A percentile compares a stretch with the other conserved stretches of the same genome.
phyloP scores from a whole-genome alignment of 2,888 invertebrate genomes.

The Sympetrum striolatum region DNA sequence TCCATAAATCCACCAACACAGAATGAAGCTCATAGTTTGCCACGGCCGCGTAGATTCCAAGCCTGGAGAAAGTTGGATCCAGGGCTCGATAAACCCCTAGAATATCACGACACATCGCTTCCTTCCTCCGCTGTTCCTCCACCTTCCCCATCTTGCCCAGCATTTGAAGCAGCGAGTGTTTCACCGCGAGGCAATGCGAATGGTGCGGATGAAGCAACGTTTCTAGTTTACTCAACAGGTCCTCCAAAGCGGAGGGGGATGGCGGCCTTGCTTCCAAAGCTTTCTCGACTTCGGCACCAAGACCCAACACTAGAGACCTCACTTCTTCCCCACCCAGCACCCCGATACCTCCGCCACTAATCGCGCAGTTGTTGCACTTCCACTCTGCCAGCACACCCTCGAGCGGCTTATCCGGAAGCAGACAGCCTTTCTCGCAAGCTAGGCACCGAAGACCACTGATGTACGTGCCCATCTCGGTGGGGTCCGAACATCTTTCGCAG shows the following conservation, averaged over 20 bases:
- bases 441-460: conserved; percentile 75
- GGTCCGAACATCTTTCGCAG: conserved; percentile 77
- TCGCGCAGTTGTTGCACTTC: conserved; percentile 74
- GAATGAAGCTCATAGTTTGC: conserved; percentile 72
- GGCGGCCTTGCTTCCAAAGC: conserved; percentile 53
- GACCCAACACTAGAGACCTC: conserved; percentile 70
- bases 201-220: conserved; percentile 83
- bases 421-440: conserved; percentile 69
- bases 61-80: conserved; percentile 56
- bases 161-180: conserved; percentile 82
- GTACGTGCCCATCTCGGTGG: conserved; percentile 80
- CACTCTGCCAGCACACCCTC: conserved; percentile 75
- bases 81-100: conserved; percentile 54
- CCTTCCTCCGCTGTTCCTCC: conserved; percentile 65
- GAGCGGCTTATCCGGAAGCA: conserved; percentile 75
- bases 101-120: conserved; percentile 58
- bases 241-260: conserved; percentile 62
- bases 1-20: conserved; percentile 53
- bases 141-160: conserved; percentile 57
- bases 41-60: conserved; percentile 80
- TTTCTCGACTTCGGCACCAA: conserved; percentile 78
- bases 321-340: conserved; percentile 71
- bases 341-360: conserved; percentile 54
- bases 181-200: conserved; percentile 81
- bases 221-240: conserved; percentile 71